Base-by-base conservation (phyloP, 2,888 invertebrate genomes). In the Heliconius charithonia region DNA sequence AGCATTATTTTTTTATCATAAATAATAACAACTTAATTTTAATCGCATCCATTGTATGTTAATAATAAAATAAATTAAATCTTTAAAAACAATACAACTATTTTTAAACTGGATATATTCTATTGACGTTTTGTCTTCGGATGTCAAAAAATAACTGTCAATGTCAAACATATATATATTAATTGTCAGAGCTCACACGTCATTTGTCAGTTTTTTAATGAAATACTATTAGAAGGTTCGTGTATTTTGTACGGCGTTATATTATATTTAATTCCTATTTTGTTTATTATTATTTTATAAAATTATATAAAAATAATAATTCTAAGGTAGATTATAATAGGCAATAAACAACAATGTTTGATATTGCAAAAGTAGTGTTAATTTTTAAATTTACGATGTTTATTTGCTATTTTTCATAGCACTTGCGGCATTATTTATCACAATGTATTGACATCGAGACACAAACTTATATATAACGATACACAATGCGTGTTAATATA, bases 401-500 rank as follows among this genome's bases (percentile, higher is more conserved):
- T 69, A 41, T 69, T 41, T 72, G 59, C 10, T n/a, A 56, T 72
- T 32, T 56, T 72, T 72, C 37, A 59, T 72, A 56, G 25, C 56
- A 72, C 32, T 72, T 51, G 29, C n/a, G 32, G 59, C 59, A n/a
- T 63, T 45, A 19, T 45, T 63, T 45, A 41, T 73, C n/a, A 73
- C 56, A 56, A 77, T 77, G 77, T 73, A 41, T 67, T 74, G 67
- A 73, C 27, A 75, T 25, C 73, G 62, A 69, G 29, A 74, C 37
- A 79, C 62, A 45, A 62, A 73, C 65, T 25, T n/a, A 62, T 37
- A 27, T 16, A 22, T 41, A 37, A 67, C 41, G 12, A 37, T 77
- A 75, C 82, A 93, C 87, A 85, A 95, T 95, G 95, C 92, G 95
- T 83, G 76, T 93, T n/a, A 92, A 93, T 83, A 80, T 91, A 66